Evolutionary conservation across 2,797 vertebrate species (phyloP), one percentile per base, ranked within the genome.

Genomic region (Dryobates pubescens): DNA sequence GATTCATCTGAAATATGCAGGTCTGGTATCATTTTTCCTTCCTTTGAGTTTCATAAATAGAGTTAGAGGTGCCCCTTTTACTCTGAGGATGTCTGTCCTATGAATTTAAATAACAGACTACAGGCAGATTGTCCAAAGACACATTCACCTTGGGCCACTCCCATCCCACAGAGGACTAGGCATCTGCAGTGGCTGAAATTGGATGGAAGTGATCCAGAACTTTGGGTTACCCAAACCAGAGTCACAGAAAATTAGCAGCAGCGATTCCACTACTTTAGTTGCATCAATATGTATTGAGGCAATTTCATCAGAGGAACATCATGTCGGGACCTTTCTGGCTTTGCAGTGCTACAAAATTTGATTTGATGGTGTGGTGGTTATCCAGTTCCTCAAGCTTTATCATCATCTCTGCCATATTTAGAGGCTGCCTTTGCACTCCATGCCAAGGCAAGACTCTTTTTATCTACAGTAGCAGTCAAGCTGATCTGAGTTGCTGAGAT

Each of bases 141-240:
- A 0, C n/a, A 2, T 72, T 94, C 94, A 92, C 92, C 92, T 96
- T 94, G 91, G 77, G 36, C 82, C 89, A 86, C 77, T 88, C 94
- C 74, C 7, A 3, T 76, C 34, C 68, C 86, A 93, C 80, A 84
- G 49, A 86, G 77, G 74, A 84, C 61, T 5, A 32, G 69, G 61
- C 79, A 86, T 73, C 57, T 87, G 86, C 70, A 70, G 34, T 54
- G 78, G 45, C 86, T 92, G 64, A 89, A 93, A 93, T 86, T 84
- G 80, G 61, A 73, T 92, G 88, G 92, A 94, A 82, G 38, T 70
- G 84, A 93, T 90, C 84, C 92, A 94, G 86, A 89, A 57, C 72
- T 64, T 49, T 26, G 65, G 78, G 83, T 80, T 83, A 73, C 84
- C 67, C 82, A 81, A 36, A 70, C 17, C 41, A 67, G 84, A 72